Percentiles rank a stretch among this genome's conserved stretches.
Evolutionary conservation across 2,113 vertebrate species (phyloP).

Genomic region (Atrichornis clamosus): DNA sequence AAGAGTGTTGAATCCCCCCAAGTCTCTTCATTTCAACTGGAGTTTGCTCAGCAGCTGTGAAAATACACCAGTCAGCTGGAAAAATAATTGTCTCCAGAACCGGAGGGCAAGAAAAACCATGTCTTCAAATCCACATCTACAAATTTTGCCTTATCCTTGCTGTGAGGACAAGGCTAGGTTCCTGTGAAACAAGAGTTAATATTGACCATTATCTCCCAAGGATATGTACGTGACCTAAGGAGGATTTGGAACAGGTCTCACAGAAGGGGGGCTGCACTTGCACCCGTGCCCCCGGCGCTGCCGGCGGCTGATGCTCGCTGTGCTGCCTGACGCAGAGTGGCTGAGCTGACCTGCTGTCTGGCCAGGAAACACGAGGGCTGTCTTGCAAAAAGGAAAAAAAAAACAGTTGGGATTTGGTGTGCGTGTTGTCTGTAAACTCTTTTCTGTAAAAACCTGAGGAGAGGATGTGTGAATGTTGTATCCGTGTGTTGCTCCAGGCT

Average conservation of each 20-base stretch:
- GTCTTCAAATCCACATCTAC: background rate
- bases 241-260: background rate
- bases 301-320: fast-evolving
- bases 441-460: background rate
- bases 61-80: background rate
- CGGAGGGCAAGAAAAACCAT: fast-evolving
- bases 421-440: background rate
- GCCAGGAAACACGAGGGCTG: background rate
- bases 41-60: background rate
- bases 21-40: background rate
- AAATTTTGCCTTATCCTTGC: background rate
- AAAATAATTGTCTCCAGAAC: background rate
- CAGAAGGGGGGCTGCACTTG: background rate
- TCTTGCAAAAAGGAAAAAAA: background rate
- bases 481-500: fast-evolving
- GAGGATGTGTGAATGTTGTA: fast-evolving
- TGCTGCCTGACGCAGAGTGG: background rate
- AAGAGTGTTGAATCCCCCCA: background rate
- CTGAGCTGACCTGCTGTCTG: background rate
- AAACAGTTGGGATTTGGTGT: background rate
- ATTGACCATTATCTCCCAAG: background rate
- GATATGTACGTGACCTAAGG: background rate
- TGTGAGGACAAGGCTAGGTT: background rate
- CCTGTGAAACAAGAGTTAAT: background rate
- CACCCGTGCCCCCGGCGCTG: fast-evolving